Evolutionary conservation across 2,113 vertebrate genomes (phyloP).

Genomic region (Anguilla japonica): DNA sequence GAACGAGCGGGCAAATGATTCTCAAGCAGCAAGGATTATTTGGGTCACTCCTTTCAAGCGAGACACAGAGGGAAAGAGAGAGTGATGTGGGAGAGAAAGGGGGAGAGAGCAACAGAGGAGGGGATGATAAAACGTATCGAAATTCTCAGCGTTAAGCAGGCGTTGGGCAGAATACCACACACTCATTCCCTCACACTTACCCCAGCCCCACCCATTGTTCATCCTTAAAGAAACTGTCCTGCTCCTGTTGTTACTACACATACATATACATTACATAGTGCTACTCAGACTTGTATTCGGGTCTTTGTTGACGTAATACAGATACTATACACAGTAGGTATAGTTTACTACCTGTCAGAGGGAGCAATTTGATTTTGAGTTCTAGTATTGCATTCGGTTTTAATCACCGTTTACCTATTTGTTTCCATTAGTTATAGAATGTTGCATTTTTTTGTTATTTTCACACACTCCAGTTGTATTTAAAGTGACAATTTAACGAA

Average conservation of each 20-base stretch:
- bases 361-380: not conserved
- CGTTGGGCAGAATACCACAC: slow-evolving; percentile 43
- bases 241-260: not conserved
- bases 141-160: slow-evolving; percentile 61
- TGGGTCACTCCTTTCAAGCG: slow-evolving; percentile 63
- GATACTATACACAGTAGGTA: not conserved
- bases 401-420: not conserved
- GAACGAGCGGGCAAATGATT: slow-evolving; percentile 56
- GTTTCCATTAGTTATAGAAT: not conserved
- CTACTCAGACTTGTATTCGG: not conserved
- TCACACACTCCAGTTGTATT: not conserved
- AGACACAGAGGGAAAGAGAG: slow-evolving; percentile 40
- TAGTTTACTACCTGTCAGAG: not conserved
- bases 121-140: slow-evolving; percentile 67
- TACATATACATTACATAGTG: not conserved
- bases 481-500: not conserved
- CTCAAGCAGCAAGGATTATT: slow-evolving; percentile 58
- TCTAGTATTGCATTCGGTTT: not conserved
- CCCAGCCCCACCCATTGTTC: not conserved
- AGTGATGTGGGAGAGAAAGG: slow-evolving; percentile 47
- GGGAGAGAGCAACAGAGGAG: slow-evolving; percentile 21
- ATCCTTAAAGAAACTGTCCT: not conserved
- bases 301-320: not conserved
- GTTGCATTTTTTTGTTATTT: not conserved
- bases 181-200: slow-evolving; percentile 25